These are phyloP conservation scores for Forbesichthys papilliferus DNA, from an alignment of 2,113 vertebrate genomes.

Conservation along the genomic window DNA sequence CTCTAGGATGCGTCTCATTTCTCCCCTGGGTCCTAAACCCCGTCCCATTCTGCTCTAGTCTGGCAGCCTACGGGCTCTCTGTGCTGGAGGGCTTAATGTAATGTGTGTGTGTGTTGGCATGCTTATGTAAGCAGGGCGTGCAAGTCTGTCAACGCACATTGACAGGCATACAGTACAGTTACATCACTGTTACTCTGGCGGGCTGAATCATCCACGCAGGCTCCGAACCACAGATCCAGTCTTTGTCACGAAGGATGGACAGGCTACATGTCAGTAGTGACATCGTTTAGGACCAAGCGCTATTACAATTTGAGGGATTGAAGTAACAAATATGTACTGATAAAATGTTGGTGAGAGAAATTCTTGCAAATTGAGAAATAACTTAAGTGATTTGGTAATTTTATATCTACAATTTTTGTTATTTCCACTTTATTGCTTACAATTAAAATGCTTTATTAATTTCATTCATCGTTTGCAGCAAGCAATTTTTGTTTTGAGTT, in stretches of 20 bases:
- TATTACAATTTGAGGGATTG: too few relatives aligned
- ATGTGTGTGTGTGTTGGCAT: constrained; percentile 57
- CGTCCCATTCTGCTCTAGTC: constrained; percentile 56
- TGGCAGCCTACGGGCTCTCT: constrained; percentile 59
- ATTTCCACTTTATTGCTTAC: too few relatives aligned
- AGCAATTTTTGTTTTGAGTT: too few relatives aligned
- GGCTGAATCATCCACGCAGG: constrained; percentile 42
- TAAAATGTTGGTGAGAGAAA: too few relatives aligned
- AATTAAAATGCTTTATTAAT: too few relatives aligned
- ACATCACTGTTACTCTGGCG: constrained; percentile 65
- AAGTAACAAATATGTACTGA: too few relatives aligned
- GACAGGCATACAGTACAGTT: constrained; percentile 70
- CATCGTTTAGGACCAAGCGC: constrained; percentile 17
- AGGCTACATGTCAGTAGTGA: not conserved
- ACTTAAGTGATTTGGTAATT: too few relatives aligned
- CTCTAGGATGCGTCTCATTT: not conserved
- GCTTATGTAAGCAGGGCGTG: constrained; percentile 72
- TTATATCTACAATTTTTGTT: too few relatives aligned
- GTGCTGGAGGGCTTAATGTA: constrained; percentile 47
- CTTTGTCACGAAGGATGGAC: constrained; percentile 3
- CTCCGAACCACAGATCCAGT: constrained; percentile 21
- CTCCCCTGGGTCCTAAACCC: constrained; percentile 70
- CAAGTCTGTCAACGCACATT: constrained; percentile 58
- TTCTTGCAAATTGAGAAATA: too few relatives aligned
- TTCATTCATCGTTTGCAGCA: too few relatives aligned